Conservation (phyloP, 2,888 invertebrate species). For the Calameuta pallipes region DNA sequence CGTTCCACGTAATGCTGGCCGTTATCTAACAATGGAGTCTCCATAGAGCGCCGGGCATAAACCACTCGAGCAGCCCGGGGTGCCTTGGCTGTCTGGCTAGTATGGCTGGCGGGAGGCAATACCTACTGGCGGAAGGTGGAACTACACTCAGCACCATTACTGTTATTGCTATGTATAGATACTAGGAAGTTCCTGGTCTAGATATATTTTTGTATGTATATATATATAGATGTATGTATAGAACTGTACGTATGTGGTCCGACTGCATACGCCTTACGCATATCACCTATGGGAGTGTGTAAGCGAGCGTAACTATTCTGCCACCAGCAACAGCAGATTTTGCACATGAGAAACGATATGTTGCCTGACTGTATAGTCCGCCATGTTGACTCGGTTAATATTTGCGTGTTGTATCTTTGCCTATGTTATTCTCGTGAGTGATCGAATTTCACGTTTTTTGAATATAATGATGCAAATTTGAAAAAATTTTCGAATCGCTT, state of each 20-base stretch:
- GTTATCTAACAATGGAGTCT: constrained; percentile 7
- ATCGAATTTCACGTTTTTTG: neutral
- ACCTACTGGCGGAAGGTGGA: neutral
- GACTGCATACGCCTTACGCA: neutral
- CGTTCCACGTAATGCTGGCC: constrained; percentile 5
- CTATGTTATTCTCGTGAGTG: neutral
- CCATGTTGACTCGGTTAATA: neutral
- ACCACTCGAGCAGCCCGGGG: constrained; percentile 4
- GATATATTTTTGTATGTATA: neutral
- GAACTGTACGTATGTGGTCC: neutral
- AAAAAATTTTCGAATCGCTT: too few species aligned
- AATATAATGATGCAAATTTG: too few species aligned
- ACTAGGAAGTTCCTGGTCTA: neutral
- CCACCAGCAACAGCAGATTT: neutral
- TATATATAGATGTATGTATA: neutral
- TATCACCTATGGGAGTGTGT: neutral
- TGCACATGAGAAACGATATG: neutral
- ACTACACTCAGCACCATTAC: neutral
- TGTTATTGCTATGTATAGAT: neutral
- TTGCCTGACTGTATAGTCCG: neutral
- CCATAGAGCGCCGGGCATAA: constrained; percentile 2
- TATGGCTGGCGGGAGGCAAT: neutral
- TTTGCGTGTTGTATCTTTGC: neutral
- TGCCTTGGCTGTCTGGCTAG: neutral
- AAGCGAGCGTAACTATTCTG: neutral